phyloP scores from a whole-genome alignment of 2,888 invertebrate genomes.

The Drosophila cracens region DNA sequence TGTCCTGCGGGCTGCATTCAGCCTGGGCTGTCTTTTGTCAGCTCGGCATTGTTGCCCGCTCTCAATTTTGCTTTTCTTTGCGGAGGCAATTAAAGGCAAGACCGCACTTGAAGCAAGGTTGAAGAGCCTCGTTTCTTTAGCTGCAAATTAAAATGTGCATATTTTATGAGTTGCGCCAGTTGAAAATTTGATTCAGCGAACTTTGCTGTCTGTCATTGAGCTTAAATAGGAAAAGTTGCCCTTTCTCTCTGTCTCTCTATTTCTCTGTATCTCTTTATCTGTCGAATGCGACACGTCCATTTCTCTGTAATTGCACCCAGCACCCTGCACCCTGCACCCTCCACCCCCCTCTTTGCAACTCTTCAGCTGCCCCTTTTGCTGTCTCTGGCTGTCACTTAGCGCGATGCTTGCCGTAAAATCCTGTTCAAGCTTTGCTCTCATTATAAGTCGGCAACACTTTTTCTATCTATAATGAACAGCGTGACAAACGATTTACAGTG shows the following conservation, averaged over 20 bases:
- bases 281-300: constrained; percentile 24
- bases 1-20: constrained; percentile 27
- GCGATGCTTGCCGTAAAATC: constrained; percentile 59
- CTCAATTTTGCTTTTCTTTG: neutral
- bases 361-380: neutral
- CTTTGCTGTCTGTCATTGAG: constrained; percentile 58
- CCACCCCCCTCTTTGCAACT: neutral
- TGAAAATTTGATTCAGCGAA: constrained; percentile 48
- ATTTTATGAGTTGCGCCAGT: constrained; percentile 40
- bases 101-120: constrained; percentile 7
- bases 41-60: constrained; percentile 24
- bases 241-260: neutral
- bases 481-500: constrained; percentile 30
- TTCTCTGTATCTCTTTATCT: neutral
- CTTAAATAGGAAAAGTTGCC: constrained; percentile 56
- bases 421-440: constrained; percentile 66
- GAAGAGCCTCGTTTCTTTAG: constrained; percentile 18
- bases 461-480: constrained; percentile 58
- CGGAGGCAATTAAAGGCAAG: constrained; percentile 39
- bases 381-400: constrained; percentile 50
- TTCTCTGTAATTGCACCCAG: constrained; percentile 1
- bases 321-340: neutral
- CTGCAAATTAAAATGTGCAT: constrained; percentile 64
- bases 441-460: constrained; percentile 75
- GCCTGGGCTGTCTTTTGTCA: constrained; percentile 12